Evolutionary conservation across 2,888 invertebrate genomes (phyloP).

Genomic region (Litoditis marina): DNA sequence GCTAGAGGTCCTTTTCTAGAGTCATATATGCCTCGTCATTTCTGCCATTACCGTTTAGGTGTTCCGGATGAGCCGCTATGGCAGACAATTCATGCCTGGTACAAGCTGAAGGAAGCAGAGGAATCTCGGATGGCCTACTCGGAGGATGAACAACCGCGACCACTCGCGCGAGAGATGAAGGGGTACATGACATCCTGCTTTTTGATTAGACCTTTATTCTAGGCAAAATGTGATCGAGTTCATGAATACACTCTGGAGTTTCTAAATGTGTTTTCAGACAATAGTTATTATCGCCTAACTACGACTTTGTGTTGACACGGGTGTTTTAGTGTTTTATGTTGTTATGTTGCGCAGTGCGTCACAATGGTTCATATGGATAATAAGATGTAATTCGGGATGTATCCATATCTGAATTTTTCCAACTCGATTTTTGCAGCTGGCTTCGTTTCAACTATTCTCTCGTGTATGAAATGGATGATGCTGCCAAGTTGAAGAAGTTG

Average conservation of each 20-base stretch:
- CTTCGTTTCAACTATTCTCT: neutral
- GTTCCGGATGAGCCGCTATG: constrained; percentile 26
- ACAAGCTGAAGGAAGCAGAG: constrained; percentile 19
- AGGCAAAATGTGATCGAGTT: no score
- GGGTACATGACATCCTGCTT: constrained; percentile 3
- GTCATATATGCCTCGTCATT: no score
- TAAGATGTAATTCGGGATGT: no score
- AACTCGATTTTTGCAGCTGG: constrained; percentile 9
- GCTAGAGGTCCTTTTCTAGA: no score
- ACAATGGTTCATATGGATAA: no score
- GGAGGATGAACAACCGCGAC: constrained; percentile 15
- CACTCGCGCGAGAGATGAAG: constrained; percentile 21
- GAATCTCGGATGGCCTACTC: constrained; percentile 6
- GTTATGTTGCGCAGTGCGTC: no score
- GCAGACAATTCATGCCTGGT: constrained; percentile 28
- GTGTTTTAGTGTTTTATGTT: no score
- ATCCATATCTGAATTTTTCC: neutral
- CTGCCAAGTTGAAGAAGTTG: neutral
- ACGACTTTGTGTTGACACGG: no score
- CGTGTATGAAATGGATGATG: neutral
- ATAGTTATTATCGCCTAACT: no score
- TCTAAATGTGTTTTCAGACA: no score
- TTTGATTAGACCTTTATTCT: neutral
- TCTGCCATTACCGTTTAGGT: no score
- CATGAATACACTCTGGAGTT: no score